Percentiles rank a stretch among this genome's conserved stretches.
phyloP scores from a whole-genome alignment of 2,888 invertebrate genomes.

The Carabus problematicus region DNA sequence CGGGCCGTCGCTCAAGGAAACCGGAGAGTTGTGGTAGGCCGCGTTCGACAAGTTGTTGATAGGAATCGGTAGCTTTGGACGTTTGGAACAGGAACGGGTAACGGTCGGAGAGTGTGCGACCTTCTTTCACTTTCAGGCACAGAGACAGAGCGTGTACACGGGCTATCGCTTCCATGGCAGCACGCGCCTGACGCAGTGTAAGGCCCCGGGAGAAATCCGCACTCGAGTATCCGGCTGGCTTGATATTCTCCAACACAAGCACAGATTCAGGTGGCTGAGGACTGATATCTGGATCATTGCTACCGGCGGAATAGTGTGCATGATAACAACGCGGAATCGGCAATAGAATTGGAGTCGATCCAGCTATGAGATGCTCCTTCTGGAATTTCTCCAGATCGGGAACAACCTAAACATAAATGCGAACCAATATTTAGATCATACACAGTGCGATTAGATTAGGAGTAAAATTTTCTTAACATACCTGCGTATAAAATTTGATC shows the following conservation, averaged over 20 bases:
- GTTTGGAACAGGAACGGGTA: conserved; percentile 79
- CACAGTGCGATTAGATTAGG: not conserved
- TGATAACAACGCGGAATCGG: conserved; percentile 76
- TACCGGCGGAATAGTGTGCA: conserved; percentile 66
- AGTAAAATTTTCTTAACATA: conserved; percentile 54
- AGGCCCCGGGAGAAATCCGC: conserved; percentile 75
- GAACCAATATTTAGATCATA: not conserved
- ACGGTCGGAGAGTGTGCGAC: conserved; percentile 61
- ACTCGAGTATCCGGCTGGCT: conserved; percentile 68
- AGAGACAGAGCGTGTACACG: conserved; percentile 77
- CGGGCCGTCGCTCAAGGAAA: conserved; percentile 72
- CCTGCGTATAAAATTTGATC: conserved; percentile 82
- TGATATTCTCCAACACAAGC: conserved; percentile 78
- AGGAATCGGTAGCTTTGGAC: conserved; percentile 79
- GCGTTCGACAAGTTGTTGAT: conserved; percentile 78
- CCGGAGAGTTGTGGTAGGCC: conserved; percentile 78
- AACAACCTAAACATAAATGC: conserved; percentile 63
- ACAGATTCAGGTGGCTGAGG: conserved; percentile 68
- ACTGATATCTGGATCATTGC: conserved; percentile 50
- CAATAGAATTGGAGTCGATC: conserved; percentile 61
- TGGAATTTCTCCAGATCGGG: conserved; percentile 73
- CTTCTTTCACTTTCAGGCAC: conserved; percentile 66
- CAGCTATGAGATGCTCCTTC: conserved; percentile 57
- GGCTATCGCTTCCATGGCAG: conserved; percentile 76
- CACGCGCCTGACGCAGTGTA: conserved; percentile 68